phyloP scores from a whole-genome alignment of 2,797 vertebrate species.

The Nyctalus aviator region DNA sequence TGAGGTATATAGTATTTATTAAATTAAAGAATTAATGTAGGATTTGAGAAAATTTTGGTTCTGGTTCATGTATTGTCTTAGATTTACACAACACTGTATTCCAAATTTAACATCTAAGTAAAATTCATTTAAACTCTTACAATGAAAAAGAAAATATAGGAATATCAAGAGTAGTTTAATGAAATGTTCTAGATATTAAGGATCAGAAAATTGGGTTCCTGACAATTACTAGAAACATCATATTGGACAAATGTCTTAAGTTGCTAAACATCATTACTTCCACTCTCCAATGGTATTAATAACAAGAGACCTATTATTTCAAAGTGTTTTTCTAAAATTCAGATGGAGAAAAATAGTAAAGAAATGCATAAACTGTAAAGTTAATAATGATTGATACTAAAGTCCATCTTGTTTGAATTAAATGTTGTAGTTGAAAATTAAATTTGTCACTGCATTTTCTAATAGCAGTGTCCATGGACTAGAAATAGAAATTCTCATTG shows the following conservation, averaged over 20 bases:
- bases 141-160: neutral
- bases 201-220: neutral
- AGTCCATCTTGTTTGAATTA: neutral
- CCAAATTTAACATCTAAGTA: neutral
- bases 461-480: neutral
- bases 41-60: neutral
- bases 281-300: neutral
- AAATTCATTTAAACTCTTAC: neutral
- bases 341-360: neutral
- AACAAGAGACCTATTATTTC: neutral
- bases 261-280: neutral
- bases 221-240: neutral
- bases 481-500: neutral
- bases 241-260: neutral
- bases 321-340: neutral
- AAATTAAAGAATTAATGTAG: neutral
- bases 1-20: neutral
- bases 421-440: neutral
- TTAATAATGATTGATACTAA: neutral
- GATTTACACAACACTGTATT: neutral
- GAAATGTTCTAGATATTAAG: neutral
- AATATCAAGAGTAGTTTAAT: neutral
- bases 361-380: neutral
- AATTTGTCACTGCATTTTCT: neutral
- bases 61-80: neutral